phyloP scores from a whole-genome alignment of 1,140 invertebrate species.

The Drosophila kanapiae region DNA sequence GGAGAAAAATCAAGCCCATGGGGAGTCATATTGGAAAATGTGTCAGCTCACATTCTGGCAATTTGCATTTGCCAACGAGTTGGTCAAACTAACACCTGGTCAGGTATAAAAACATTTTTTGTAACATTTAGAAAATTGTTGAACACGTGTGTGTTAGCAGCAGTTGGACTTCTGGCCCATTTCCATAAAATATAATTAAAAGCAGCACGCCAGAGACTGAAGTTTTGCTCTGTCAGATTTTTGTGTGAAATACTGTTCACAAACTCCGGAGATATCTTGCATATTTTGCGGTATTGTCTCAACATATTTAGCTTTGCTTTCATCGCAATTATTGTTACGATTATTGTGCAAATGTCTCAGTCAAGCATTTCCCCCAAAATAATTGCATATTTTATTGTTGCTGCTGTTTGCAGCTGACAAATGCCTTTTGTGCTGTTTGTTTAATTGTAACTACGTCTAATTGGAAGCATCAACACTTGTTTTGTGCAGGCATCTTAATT shows the following conservation, averaged over 20 bases:
- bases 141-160: conserved; percentile 40
- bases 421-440: conserved; percentile 56
- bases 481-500: conserved; percentile 51
- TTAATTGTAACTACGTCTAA: conserved; percentile 53
- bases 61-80: conserved; percentile 54
- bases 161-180: conserved; percentile 30
- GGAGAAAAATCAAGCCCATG: neutral
- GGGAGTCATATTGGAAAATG: conserved; percentile 44
- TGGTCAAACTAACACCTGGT: conserved; percentile 55
- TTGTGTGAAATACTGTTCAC: conserved; percentile 38
- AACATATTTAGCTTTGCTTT: conserved; percentile 62
- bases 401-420: conserved; percentile 50
- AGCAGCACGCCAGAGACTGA: conserved; percentile 54
- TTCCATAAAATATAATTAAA: conserved; percentile 81
- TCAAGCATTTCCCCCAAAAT: conserved; percentile 47
- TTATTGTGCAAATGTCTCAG: conserved; percentile 61
- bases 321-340: conserved; percentile 71
- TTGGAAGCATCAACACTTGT: conserved; percentile 61
- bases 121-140: conserved; percentile 30
- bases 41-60: conserved; percentile 33
- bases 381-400: conserved; percentile 63
- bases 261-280: conserved; percentile 64
- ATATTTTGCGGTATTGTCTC: conserved; percentile 63
- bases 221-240: conserved; percentile 10
- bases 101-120: conserved; percentile 15